Base-by-base conservation (phyloP, 1,140 invertebrate species). In the Macrobrachium rosenbergii region DNA sequence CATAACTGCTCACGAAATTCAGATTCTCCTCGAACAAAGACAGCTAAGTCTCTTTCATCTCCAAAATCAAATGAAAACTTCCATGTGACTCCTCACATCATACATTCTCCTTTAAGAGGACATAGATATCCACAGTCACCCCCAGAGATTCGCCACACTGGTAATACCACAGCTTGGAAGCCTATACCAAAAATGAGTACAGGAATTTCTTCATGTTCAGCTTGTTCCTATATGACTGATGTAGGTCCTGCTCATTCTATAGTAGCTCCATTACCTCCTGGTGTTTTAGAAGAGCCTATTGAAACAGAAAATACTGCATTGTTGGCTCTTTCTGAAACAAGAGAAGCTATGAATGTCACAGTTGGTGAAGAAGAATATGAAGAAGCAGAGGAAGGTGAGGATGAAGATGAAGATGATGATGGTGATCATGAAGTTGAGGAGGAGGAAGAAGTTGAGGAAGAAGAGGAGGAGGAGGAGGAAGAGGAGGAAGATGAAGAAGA, bases 391-490 rank as follows among this genome's bases (percentile, higher is more conserved):
- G 84, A 75, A 0, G 63, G 63, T 58, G 83, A 85, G 58, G 81
- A 75, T 14, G 64, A 59, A 37, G 64, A 23, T 23, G 45, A 83
- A 73, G 81, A 37, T 23, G 69, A 37, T 23, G 69, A 72, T 23
- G 69, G 37, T 23, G 81, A 67, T 59, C 78, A 87, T n/a, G 64
- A 87, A 14, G 84, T 75, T 10, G 80, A 90, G 59, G 77, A 88
- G 14, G 73, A 87, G 10, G 64, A 73, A 6, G 87, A 64, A 16
- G 78, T 62, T 23, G 77, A 78, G 16, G 87, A 89, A 62, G 90
- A 89, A 23, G 90, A 89, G 2, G 88, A 90, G 19, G 83, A 84
- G 28, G 88, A 89, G 62, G 89, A 89, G 62, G 83, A 88, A 21
- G 84, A 90, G n/a, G 84, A 88, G n/a, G 80, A 77, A 64, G 83